phyloP scores from a whole-genome alignment of 1,140 invertebrate genomes.

The Psix sp. region DNA sequence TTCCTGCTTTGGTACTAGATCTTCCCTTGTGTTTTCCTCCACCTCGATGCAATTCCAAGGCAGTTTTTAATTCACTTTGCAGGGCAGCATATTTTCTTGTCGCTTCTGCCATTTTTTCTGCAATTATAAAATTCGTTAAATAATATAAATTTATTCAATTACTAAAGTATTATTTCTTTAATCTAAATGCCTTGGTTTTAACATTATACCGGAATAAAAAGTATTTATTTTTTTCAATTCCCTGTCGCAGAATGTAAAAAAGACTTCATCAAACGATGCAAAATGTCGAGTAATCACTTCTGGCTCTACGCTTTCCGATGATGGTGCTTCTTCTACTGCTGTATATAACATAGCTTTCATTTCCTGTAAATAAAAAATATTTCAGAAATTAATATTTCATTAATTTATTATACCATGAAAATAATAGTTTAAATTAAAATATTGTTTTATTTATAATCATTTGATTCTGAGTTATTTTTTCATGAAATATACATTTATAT shows the following conservation, averaged over 20 bases:
- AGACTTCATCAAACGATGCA: slow-evolving; percentile 97
- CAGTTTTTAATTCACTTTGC: slow-evolving; percentile 90
- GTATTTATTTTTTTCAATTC: slow-evolving; percentile 97
- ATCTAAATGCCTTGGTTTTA: neutral
- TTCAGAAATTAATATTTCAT: too few relatives aligned
- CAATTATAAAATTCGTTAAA: slow-evolving; percentile 33
- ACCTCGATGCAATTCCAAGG: slow-evolving; percentile 83
- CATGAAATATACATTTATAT: too few relatives aligned
- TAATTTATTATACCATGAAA: too few relatives aligned
- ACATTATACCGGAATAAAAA: slow-evolving; percentile 90
- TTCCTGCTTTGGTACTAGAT: slow-evolving; percentile 75
- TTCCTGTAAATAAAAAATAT: slow-evolving; percentile 79
- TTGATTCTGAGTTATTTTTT: too few relatives aligned
- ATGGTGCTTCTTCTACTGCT: slow-evolving; percentile 92
- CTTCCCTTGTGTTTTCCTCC: slow-evolving; percentile 76
- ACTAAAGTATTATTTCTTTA: neutral
- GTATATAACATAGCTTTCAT: slow-evolving; percentile 94
- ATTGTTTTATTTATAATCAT: too few relatives aligned
- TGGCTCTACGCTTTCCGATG: slow-evolving; percentile 90
- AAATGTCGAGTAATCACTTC: slow-evolving; percentile 92
- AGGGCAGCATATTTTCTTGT: slow-evolving; percentile 95
- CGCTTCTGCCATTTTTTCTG: slow-evolving; percentile 98
- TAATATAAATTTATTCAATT: slow-evolving; percentile 8
- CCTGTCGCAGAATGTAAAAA: slow-evolving; percentile 96
- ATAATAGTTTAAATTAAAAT: too few relatives aligned